Evolutionary conservation across 2,797 vertebrate species (phyloP).

Genomic region (Clarias fuscus): DNA sequence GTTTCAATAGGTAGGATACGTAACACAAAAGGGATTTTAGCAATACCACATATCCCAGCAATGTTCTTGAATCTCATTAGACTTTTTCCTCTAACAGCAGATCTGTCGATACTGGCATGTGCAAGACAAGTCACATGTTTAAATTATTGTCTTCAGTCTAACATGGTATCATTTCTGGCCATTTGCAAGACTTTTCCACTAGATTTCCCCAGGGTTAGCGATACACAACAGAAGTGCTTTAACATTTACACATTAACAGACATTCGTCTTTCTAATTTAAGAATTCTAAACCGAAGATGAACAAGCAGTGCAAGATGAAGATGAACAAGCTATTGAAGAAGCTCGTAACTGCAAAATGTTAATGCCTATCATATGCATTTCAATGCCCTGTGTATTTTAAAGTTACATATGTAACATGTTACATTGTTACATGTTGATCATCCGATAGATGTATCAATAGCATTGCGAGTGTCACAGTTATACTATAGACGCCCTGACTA

Average conservation of each 20-base stretch:
- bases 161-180: too few relatives aligned
- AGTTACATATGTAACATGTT: background rate
- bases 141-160: too few relatives aligned
- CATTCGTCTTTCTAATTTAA: background rate
- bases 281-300: background rate
- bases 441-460: background rate
- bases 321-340: too few relatives aligned
- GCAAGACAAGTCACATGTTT: background rate
- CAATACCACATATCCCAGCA: background rate
- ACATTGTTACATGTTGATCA: too few relatives aligned
- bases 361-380: background rate
- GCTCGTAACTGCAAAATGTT: background rate
- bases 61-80: background rate
- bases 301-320: background rate
- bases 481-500: background rate
- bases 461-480: background rate
- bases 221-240: background rate
- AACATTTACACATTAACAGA: background rate
- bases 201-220: background rate
- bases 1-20: background rate
- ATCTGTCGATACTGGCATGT: too few relatives aligned
- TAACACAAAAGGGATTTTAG: background rate
- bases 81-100: background rate
- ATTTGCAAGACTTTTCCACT: background rate
- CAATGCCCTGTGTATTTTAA: background rate